phyloP scores from a whole-genome alignment of 2,888 invertebrate genomes.

The Amaurobius ferox region DNA sequence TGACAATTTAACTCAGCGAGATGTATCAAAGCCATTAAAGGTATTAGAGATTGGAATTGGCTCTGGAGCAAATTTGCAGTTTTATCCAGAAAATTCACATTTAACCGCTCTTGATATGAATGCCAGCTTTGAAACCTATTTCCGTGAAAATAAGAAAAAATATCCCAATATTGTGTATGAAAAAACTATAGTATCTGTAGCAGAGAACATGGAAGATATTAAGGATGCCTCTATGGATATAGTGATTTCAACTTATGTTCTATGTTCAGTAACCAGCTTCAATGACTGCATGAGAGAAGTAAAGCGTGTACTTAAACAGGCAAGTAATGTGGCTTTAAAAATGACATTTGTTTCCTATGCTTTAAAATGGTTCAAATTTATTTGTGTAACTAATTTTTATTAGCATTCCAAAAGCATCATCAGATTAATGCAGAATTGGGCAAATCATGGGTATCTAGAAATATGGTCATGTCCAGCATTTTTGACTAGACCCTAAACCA shows the following conservation, averaged over 20 bases:
- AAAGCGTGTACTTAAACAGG: constrained; percentile 75
- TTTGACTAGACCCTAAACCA: too few species aligned
- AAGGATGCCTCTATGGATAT: constrained; percentile 75
- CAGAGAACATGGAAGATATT: constrained; percentile 75
- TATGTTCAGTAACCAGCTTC: constrained; percentile 75
- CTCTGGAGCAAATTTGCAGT: constrained; percentile 73
- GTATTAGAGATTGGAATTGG: constrained; percentile 68
- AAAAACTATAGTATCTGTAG: constrained; percentile 73
- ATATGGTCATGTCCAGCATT: too few species aligned
- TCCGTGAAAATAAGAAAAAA: constrained; percentile 68
- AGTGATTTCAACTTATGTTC: constrained; percentile 76
- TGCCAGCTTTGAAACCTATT: constrained; percentile 73
- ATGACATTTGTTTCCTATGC: too few species aligned
- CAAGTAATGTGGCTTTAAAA: too few species aligned
- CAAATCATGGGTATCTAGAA: too few species aligned
- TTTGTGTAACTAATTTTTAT: too few species aligned
- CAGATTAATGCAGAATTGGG: too few species aligned
- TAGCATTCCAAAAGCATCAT: too few species aligned
- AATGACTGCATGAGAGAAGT: constrained; percentile 75
- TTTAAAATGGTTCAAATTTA: too few species aligned
- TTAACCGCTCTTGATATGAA: constrained; percentile 75
- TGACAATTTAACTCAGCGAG: constrained; percentile 2
- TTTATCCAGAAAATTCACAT: constrained; percentile 74
- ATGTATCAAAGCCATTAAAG: constrained; percentile 16
- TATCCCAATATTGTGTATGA: constrained; percentile 72